Evolutionary conservation across 1,140 invertebrate species (phyloP), one percentile per base, ranked within the genome.

Genomic region (Heliconius eleuchia): DNA sequence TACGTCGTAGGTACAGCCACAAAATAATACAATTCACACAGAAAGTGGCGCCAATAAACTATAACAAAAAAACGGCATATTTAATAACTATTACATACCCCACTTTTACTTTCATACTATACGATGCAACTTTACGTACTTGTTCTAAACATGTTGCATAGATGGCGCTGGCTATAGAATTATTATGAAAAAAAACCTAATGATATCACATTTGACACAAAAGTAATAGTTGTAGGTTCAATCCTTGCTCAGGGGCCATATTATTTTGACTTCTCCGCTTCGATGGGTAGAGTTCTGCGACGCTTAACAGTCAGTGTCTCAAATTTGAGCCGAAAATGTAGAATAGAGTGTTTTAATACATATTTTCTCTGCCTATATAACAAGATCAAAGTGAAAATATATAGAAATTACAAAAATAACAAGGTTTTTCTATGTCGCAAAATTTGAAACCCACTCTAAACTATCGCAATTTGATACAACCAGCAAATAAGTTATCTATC

Each of bases 141-240:
- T 39, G 71, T 79, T 76, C 71, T 7, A 52, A 42, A 16, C 66
- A 70, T 57, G 46, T 52, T 27, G 50, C 55, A 80, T 27, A 80
- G 78, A 80, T 76, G 78, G 78, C 78, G 42, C 37, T 80, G 16
- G 1, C 5, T 46, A 2, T 18, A 9, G 19, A 57, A 57, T 7
- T 19, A 52, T 52, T 19, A 52, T 19, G 1, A 52, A 19, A 52
- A 52, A 52, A 52, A 1, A 52, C 18, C 18, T 52, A 52, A 5
- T 52, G 3, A 46, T 46, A 4, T 46, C 42, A 16, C 34, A 37
- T 37, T 4, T 46, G 42, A 16, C 3, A 46, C 13, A 46, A 46
- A 13, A 1, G 3, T 19, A 19, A 55, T n/a, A 55, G 52, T 55
- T 2, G 19, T 55, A 55, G 19, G 52, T 55, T 55, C 19, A n/a